Conservation (phyloP, 2,888 invertebrate species). For the Neelides folsomi region DNA sequence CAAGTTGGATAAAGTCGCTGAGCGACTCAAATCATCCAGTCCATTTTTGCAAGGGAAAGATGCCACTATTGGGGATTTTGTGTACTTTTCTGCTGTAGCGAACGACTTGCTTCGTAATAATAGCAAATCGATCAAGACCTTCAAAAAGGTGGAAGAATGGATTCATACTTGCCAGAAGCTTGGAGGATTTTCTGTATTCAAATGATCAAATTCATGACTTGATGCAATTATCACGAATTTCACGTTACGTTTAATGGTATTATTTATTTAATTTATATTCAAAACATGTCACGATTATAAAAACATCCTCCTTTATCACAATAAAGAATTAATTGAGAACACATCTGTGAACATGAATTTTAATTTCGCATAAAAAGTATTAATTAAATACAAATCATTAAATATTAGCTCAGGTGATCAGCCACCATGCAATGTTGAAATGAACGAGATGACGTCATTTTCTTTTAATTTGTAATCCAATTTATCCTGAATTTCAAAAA, state of each 20-base stretch:
- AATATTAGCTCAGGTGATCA: constrained; percentile 21
- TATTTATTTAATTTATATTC: too few relatives aligned
- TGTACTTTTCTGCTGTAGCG: neutral
- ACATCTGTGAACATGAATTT: too few relatives aligned
- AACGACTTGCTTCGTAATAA: neutral
- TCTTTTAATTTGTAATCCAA: constrained; percentile 39
- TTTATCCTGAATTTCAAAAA: constrained; percentile 36
- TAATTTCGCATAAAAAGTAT: too few relatives aligned
- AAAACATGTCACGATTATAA: too few relatives aligned
- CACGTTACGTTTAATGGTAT: too few relatives aligned
- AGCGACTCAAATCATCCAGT: neutral
- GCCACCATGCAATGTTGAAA: constrained; percentile 44
- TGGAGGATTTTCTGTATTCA: neutral
- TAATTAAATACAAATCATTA: neutral
- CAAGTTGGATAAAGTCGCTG: neutral
- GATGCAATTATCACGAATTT: too few relatives aligned
- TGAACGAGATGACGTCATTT: constrained; percentile 40
- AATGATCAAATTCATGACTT: too few relatives aligned
- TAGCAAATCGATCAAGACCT: neutral
- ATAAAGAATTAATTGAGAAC: too few relatives aligned
- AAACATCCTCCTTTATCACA: too few relatives aligned
- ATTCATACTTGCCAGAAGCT: neutral
- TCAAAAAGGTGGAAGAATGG: neutral
- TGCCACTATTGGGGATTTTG: constrained; percentile 6
- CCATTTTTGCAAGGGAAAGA: constrained; percentile 4